Evolutionary conservation across 2,888 invertebrate genomes (phyloP).

Genomic region (Carabus problematicus): DNA sequence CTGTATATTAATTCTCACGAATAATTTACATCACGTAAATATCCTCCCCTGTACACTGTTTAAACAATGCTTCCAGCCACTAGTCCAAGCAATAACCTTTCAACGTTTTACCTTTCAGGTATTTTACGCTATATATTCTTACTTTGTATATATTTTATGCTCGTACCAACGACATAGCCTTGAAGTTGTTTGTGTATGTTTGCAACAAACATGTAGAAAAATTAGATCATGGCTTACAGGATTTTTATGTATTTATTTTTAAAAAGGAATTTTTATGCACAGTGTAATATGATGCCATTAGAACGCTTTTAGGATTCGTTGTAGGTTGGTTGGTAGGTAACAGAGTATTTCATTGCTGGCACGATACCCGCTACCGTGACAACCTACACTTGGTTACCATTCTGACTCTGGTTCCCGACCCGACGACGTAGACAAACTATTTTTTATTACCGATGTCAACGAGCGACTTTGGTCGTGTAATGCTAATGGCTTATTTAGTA

Average conservation of each 20-base stretch:
- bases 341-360: not conserved
- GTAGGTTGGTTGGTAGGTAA: not conserved
- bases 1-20: too few species aligned
- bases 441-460: constrained; percentile 28
- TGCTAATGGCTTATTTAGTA: constrained; percentile 32
- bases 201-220: constrained; percentile 35
- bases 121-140: too few species aligned
- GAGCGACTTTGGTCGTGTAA: constrained; percentile 16
- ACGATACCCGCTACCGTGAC: not conserved
- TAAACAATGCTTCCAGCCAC: too few species aligned
- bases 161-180: not conserved
- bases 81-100: too few species aligned
- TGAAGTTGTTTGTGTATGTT: not conserved
- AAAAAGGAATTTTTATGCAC: constrained; percentile 42
- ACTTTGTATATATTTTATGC: too few species aligned
- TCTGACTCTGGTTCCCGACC: not conserved
- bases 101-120: too few species aligned
- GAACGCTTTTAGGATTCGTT: constrained; percentile 35
- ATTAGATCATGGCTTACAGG: constrained; percentile 36
- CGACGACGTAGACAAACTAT: constrained; percentile 15
- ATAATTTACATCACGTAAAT: too few species aligned
- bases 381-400: not conserved
- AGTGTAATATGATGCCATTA: constrained; percentile 40
- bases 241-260: constrained; percentile 42
- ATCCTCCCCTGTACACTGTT: too few species aligned